phyloP scores from a whole-genome alignment of 2,797 vertebrate genomes.

The Neomorphus geoffroyi region DNA sequence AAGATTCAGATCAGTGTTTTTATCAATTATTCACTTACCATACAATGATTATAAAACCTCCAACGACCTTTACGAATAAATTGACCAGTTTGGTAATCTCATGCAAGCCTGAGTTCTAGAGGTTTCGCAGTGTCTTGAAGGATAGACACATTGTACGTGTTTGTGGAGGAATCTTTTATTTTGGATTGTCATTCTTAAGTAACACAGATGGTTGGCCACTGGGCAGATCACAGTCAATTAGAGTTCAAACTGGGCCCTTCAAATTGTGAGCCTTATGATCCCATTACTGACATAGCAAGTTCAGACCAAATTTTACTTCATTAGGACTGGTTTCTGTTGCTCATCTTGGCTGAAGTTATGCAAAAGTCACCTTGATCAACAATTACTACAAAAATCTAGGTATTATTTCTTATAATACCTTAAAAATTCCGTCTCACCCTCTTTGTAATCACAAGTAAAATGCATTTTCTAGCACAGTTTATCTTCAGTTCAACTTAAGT shows the following conservation, averaged over 20 bases:
- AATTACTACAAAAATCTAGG: not conserved
- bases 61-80: not conserved
- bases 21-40: not conserved
- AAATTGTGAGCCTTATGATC: not conserved
- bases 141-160: not conserved
- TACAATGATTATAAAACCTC: not conserved
- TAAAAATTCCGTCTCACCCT: not conserved
- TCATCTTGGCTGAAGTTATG: not conserved
- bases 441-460: not conserved
- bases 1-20: not conserved
- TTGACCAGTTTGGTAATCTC: not conserved
- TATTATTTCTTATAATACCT: not conserved
- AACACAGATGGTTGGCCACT: not conserved
- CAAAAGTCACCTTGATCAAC: not conserved
- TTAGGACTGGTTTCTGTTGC: not conserved
- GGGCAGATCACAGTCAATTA: not conserved
- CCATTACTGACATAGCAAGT: not conserved
- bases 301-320: not conserved
- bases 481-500: not conserved
- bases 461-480: not conserved
- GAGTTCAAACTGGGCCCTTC: not conserved
- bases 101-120: rapidly evolving
- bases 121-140: not conserved
- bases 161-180: not conserved
- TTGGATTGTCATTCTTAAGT: not conserved